Evolutionary conservation across 1,140 invertebrate species (phyloP), one percentile per base, ranked within the genome.

Genomic region (Scaptomyza graminum): DNA sequence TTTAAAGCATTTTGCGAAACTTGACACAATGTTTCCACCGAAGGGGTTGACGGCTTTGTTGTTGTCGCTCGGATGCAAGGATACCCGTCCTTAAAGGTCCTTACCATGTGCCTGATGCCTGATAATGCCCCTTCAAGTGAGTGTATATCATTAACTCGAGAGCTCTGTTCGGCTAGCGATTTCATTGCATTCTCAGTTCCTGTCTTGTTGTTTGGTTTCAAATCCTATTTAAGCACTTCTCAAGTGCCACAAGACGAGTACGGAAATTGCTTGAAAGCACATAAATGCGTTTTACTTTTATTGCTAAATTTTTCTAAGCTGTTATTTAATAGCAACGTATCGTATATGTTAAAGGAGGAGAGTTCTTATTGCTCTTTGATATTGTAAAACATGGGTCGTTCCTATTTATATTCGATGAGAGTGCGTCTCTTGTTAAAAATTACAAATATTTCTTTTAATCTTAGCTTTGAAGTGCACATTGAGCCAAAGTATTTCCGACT

Each of bases 71-170:
- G 47, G 39, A 43, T 22, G 55, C 31, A 67, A 50, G 49, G 55
- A 34, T 34, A 70, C 66, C 76, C 67, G 81, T 74, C 61, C 63
- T 85, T 52, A 74, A 75, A 54, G 64, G 64, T 52, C 73, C 78
- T 61, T 37, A 69, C 52, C 71, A 79, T 65, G 66, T 31, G 41
- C 11, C 75, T 57, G 50, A 83, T 31, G 41, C 11, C 75, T 57
- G 50, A 83, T 64, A 69, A 74, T 76, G 63, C 65, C 73, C 63
- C 71, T 22, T 87, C 74, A 85, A 87, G 82, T 78, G 83, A 87
- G 78, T 87, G 83, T 85, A 88, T 85, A 85, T 85, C 83, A 85
- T 85, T 85, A 85, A 85, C 82, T 85, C 74, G 34, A 85, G 82
- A 66, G 67, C 66, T 31, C 3, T 31, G 28, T 5, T 31, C 28